Evolutionary conservation across 2,888 invertebrate genomes (phyloP).

Genomic region (Rotaria sp.): DNA sequence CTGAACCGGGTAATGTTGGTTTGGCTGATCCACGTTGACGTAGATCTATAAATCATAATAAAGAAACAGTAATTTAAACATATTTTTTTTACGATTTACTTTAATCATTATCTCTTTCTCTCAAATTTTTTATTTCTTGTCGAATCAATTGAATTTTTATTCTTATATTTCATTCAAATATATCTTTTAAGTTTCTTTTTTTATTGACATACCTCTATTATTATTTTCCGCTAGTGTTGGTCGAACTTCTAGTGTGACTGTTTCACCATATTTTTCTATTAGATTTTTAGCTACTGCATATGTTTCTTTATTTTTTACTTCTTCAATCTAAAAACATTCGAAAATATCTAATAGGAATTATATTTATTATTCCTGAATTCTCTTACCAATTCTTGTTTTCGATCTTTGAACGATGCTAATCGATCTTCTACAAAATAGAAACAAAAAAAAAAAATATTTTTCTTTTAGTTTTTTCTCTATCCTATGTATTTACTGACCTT

Average conservation of each 20-base stretch:
- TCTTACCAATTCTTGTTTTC: background rate
- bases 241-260: background rate
- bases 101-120: too few species aligned
- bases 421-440: background rate
- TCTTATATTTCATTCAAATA: too few species aligned
- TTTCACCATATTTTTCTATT: background rate
- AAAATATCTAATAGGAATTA: background rate
- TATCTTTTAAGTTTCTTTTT: too few species aligned
- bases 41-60: background rate
- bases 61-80: background rate
- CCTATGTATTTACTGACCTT: background rate
- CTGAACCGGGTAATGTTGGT: background rate
- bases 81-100: too few species aligned
- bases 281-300: background rate
- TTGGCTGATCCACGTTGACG: background rate
- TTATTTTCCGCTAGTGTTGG: background rate
- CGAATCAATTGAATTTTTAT: too few species aligned
- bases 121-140: too few species aligned
- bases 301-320: background rate
- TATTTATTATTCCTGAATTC: background rate
- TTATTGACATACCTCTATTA: background rate
- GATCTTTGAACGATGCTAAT: constrained; percentile 15
- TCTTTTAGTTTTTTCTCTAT: background rate
- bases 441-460: background rate
- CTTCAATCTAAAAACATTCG: background rate